These are phyloP conservation scores for Orchesellides sinensis DNA, from an alignment of 2,888 invertebrate genomes.

Conservation along the genomic window DNA sequence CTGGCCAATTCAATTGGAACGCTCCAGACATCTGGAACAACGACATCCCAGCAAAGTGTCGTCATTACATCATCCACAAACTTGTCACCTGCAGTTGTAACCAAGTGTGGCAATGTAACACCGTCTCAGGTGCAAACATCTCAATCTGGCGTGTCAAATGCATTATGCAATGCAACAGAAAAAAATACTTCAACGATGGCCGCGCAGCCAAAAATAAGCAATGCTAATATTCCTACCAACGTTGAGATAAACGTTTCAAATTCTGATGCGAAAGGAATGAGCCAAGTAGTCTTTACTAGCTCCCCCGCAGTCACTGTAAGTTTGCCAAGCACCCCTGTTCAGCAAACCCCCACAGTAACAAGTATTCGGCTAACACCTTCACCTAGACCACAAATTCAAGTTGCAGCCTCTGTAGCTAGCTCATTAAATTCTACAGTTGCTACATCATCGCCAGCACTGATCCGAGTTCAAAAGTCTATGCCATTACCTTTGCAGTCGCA, in stretches of 20 bases:
- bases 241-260: neutral
- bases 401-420: slow-evolving; percentile 7
- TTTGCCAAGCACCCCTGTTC: slow-evolving; percentile 11
- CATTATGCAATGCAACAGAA: neutral
- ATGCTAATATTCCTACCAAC: neutral
- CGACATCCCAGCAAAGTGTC: slow-evolving; percentile 8
- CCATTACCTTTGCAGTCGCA: slow-evolving; percentile 21
- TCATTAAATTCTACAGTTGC: neutral
- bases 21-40: slow-evolving; percentile 1
- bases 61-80: slow-evolving; percentile 18
- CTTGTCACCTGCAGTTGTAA: neutral
- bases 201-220: neutral
- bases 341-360: slow-evolving; percentile 8
- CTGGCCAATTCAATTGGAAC: slow-evolving; percentile 11
- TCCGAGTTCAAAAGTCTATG: slow-evolving; percentile 46
- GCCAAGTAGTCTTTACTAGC: slow-evolving; percentile 5
- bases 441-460: slow-evolving; percentile 38
- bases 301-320: neutral
- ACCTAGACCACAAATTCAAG: slow-evolving; percentile 34
- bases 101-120: neutral
- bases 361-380: slow-evolving; percentile 29
- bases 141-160: neutral
- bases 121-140: slow-evolving; percentile 5
- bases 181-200: neutral
- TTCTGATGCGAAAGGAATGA: slow-evolving; percentile 8